These are phyloP conservation scores for Drosophila parvula DNA, from an alignment of 1,140 invertebrate species.

Conservation along the genomic window DNA sequence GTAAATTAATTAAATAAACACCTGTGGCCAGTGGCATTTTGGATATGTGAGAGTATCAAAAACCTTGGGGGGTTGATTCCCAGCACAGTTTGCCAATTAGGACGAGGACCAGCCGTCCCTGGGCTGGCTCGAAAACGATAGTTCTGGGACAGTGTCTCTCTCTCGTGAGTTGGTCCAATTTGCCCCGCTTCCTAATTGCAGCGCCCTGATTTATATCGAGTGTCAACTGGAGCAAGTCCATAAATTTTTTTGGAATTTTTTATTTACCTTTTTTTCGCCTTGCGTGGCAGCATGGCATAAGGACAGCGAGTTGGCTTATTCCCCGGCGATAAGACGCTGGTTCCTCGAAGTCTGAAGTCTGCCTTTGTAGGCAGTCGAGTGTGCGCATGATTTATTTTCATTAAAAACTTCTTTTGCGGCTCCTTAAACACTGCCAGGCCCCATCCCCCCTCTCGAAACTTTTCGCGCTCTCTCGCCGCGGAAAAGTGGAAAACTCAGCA, in stretches of 20 bases:
- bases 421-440: constrained; percentile 52
- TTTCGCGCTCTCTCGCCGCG: constrained; percentile 43
- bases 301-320: constrained; percentile 26
- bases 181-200: constrained; percentile 44
- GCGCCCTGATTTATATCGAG: constrained; percentile 49
- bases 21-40: constrained; percentile 44
- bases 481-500: constrained; percentile 41
- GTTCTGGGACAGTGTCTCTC: constrained; percentile 29
- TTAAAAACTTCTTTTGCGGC: constrained; percentile 68
- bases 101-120: neutral
- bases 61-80: constrained; percentile 1
- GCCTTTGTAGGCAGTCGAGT: constrained; percentile 50
- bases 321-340: constrained; percentile 40
- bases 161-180: constrained; percentile 48
- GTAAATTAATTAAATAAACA: constrained; percentile 59
- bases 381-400: constrained; percentile 77
- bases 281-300: constrained; percentile 50
- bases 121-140: constrained; percentile 15
- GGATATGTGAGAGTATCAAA: neutral
- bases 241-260: constrained; percentile 53
- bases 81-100: constrained; percentile 14
- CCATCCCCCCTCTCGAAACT: constrained; percentile 43
- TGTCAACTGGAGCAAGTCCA: constrained; percentile 58
- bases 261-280: constrained; percentile 10
- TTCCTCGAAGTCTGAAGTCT: constrained; percentile 16